Percentiles rank a stretch among this genome's conserved stretches.
Conservation (phyloP, 2,888 invertebrate species). For the Crematogaster levior region DNA sequence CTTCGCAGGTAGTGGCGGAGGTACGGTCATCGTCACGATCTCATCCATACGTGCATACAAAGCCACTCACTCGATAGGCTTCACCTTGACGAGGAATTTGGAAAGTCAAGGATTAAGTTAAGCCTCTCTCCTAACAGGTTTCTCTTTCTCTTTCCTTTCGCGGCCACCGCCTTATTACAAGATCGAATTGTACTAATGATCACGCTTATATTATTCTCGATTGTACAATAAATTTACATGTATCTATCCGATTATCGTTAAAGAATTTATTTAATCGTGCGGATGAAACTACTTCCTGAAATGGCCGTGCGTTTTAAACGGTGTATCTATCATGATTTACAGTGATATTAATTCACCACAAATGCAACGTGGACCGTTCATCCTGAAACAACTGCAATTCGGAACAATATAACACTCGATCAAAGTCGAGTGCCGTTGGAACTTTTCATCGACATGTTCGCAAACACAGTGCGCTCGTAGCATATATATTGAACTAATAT, state of each 20-base stretch:
- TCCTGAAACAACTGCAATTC: constrained; percentile 26
- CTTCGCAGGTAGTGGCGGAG: constrained; percentile 77
- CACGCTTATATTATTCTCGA: not conserved
- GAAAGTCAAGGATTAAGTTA: constrained; percentile 41
- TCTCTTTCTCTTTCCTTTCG: not conserved
- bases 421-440: constrained; percentile 47
- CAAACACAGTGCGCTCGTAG: not conserved
- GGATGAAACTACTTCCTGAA: not conserved
- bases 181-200: not conserved
- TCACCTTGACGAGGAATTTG: constrained; percentile 58
- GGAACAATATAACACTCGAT: constrained; percentile 37
- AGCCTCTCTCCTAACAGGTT: constrained; percentile 15
- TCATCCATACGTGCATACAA: constrained; percentile 78
- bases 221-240: not conserved
- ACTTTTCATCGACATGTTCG: constrained; percentile 36
- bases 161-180: not conserved
- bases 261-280: not conserved
- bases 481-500: constrained; percentile 13
- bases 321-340: not conserved
- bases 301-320: not conserved
- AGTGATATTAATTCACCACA: constrained; percentile 13
- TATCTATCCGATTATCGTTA: not conserved
- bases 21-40: constrained; percentile 80
- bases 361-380: constrained; percentile 4
- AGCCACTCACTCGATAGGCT: constrained; percentile 47